These are phyloP conservation scores for Nipponia nippon DNA, from an alignment of 2,113 vertebrate genomes.

Conservation along the genomic window DNA sequence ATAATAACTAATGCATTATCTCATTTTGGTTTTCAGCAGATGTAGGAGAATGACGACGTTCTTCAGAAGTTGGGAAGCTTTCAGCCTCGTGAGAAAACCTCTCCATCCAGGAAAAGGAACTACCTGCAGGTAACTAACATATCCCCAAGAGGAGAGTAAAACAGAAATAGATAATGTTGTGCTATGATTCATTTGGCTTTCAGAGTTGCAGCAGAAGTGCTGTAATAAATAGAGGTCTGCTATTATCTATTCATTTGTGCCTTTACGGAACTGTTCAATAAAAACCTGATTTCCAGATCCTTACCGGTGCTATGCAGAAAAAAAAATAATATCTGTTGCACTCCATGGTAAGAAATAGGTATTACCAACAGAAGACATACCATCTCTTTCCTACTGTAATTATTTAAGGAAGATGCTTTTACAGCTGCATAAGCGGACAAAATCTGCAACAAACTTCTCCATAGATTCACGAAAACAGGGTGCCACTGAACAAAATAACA, in stretches of 20 bases:
- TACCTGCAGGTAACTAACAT: neutral
- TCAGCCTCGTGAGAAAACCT: neutral
- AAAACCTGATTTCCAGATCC: neutral
- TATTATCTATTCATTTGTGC: neutral
- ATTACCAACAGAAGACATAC: neutral
- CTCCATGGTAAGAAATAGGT: neutral
- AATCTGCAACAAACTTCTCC: neutral
- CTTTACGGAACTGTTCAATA: neutral
- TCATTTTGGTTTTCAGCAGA: neutral
- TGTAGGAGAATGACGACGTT: rapidly evolving
- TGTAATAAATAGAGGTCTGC: neutral
- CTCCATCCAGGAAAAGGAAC: neutral
- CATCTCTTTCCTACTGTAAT: neutral
- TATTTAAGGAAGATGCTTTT: neutral
- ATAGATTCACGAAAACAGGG: neutral
- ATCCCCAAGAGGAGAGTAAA: neutral
- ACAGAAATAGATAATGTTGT: neutral
- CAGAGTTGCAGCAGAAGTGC: neutral
- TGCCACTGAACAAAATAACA: neutral
- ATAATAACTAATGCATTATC: neutral
- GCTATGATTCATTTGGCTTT: neutral
- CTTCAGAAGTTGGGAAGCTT: neutral
- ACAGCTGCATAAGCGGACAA: neutral
- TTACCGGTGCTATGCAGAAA: rapidly evolving
- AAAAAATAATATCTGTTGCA: neutral